These are phyloP conservation scores for Drosophila kokeensis DNA, from an alignment of 2,888 invertebrate species.

Conservation along the genomic window DNA sequence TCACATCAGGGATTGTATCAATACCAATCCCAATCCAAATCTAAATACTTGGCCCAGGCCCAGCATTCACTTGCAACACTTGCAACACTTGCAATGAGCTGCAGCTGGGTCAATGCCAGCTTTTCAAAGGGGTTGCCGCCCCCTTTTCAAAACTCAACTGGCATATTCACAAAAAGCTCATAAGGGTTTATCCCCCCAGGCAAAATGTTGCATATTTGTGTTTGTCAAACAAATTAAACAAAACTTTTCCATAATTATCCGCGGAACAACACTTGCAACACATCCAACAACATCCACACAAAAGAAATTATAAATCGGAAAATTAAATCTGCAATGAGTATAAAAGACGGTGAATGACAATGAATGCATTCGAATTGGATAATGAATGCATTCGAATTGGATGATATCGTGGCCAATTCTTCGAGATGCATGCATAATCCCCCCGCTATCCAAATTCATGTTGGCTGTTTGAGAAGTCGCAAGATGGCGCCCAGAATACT, in stretches of 20 bases:
- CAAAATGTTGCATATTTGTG: background rate
- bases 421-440: background rate
- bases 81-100: constrained; percentile 27
- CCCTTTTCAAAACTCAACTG: constrained; percentile 3
- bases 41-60: constrained; percentile 3
- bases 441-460: constrained; percentile 10
- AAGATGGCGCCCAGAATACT: constrained; percentile 65
- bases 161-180: background rate
- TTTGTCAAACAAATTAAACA: background rate
- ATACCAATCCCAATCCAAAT: constrained; percentile 4
- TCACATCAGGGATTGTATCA: constrained; percentile 10
- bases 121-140: constrained; percentile 35
- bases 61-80: constrained; percentile 48
- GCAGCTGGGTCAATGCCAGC: constrained; percentile 15
- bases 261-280: background rate
- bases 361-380: background rate
- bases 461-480: constrained; percentile 62
- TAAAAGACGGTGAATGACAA: background rate
- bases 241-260: background rate
- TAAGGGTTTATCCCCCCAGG: constrained; percentile 1
- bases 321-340: background rate
- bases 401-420: background rate
- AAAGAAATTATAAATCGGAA: background rate
- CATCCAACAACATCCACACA: too few species aligned
- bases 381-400: too few species aligned